phyloP scores from a whole-genome alignment of 2,797 vertebrate genomes.

The Myotis vivesi region DNA sequence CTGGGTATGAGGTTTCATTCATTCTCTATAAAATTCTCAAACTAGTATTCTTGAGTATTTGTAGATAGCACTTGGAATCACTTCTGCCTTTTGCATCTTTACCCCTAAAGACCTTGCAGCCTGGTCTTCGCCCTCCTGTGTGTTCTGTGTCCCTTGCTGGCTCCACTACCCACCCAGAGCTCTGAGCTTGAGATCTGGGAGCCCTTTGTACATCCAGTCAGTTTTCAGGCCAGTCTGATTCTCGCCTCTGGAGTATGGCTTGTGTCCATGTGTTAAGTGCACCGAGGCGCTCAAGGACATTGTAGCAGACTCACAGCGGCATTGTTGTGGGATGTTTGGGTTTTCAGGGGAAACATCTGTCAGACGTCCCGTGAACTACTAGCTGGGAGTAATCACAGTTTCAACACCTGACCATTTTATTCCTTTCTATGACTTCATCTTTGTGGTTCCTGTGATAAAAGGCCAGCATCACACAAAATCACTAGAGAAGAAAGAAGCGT shows the following conservation, averaged over 20 bases:
- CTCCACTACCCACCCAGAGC: neutral
- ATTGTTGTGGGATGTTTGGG: neutral
- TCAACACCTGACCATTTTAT: neutral
- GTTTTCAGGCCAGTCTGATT: neutral
- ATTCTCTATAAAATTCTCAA: neutral
- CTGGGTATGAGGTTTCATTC: neutral
- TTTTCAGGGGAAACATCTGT: neutral
- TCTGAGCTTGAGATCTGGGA: neutral
- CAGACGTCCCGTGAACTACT: neutral
- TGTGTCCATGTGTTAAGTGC: neutral
- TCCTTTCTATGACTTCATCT: neutral
- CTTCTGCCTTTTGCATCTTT: neutral
- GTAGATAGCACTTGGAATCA: neutral
- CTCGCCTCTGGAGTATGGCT: too few species aligned
- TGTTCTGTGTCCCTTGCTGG: neutral
- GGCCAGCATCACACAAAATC: neutral
- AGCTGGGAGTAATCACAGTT: neutral
- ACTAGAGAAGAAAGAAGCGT: neutral
- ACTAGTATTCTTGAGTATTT: neutral
- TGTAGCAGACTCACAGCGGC: neutral
- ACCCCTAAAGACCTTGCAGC: neutral
- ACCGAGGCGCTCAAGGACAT: neutral
- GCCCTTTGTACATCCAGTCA: neutral
- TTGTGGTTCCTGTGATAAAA: neutral
- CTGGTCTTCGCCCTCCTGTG: neutral